Evolutionary conservation across 2,888 invertebrate genomes (phyloP).

Genomic region (Drosophila maculinotata): DNA sequence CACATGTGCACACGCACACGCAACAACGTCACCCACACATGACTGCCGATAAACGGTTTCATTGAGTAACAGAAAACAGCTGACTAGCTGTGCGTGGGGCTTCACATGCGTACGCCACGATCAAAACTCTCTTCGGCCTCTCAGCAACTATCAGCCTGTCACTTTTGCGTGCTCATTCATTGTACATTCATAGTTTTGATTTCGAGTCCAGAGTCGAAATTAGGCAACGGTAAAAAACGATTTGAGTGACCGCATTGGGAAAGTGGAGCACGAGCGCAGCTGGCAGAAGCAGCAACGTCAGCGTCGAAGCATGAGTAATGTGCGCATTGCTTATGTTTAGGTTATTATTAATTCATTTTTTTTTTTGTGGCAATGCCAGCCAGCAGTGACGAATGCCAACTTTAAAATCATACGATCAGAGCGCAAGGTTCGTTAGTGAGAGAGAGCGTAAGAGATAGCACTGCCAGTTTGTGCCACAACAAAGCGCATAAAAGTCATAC

Average conservation of each 20-base stretch:
- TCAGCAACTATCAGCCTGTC: neutral
- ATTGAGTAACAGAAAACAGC: conserved; percentile 63
- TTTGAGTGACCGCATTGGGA: conserved; percentile 37
- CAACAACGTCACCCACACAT: conserved; percentile 25
- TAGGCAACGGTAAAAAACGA: conserved; percentile 47
- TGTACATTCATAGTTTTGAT: conserved; percentile 43
- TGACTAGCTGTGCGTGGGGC: conserved; percentile 55
- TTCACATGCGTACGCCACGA: conserved; percentile 52
- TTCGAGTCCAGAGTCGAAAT: conserved; percentile 32
- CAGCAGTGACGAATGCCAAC: conserved; percentile 51
- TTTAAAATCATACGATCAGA: conserved; percentile 62
- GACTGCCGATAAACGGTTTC: conserved; percentile 48
- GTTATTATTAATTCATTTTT: conserved; percentile 45
- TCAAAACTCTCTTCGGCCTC: conserved; percentile 29
- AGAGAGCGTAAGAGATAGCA: conserved; percentile 16
- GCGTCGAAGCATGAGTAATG: conserved; percentile 53
- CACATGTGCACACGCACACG: conserved; percentile 6
- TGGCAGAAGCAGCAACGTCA: conserved; percentile 32
- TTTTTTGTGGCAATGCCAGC: conserved; percentile 39
- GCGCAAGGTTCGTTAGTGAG: conserved; percentile 52
- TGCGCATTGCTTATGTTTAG: conserved; percentile 23
- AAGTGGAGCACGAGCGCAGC: conserved; percentile 61
- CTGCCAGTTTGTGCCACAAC: conserved; percentile 46
- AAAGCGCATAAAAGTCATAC: conserved; percentile 48
- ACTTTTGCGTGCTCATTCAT: conserved; percentile 1